Evolutionary conservation across 2,888 invertebrate species (phyloP), one percentile per base, ranked within the genome.

Genomic region (Athalia circularis): DNA sequence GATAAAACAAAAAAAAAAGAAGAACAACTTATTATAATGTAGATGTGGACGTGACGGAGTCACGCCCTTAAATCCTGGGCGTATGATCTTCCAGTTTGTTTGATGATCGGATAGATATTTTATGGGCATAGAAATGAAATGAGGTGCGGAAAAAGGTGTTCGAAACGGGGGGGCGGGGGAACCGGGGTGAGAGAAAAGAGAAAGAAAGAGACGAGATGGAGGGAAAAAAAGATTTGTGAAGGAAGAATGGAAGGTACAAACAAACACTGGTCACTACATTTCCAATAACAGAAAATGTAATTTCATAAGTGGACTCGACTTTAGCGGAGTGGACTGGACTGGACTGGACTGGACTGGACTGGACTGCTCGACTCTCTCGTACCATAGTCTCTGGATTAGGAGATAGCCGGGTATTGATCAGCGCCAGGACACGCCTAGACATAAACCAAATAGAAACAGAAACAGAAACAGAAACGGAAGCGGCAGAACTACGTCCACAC

Each of bases 361-460:
- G 29, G 29, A 29, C 29, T 29, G 29, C 29, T 29, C 29, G 29
- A 29, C 29, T 29, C 29, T 29, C 29, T 29, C 29, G 29, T 29
- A 29, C 29, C 29, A 29, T 29, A 29, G 29, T 75, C 43, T 65
- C 61, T 64, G 75, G 75, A 75, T 75, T 75, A 75, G 75, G 43
- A 75, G 75, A 75, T 75, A 75, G 75, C 75, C 59, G 64, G 74
- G 75, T 75, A 75, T 75, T 75, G 75, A 75, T 75, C 75, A 75
- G 75, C 59, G 45, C 52, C 43, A 8, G 84, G 85, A 87, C 88
- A 87, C 87, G 87, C 87, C 88, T 87, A 88, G 88, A 86, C 87
- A 88, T 89, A 89, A 89, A 88, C 88, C 87, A 87, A 86, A 87
- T 87, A 85, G 88, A 87, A 86, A 67, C 67, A 54, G 70, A 70